Base-by-base conservation (phyloP, 1,140 invertebrate species). In the Zaprionus lachaisei region DNA sequence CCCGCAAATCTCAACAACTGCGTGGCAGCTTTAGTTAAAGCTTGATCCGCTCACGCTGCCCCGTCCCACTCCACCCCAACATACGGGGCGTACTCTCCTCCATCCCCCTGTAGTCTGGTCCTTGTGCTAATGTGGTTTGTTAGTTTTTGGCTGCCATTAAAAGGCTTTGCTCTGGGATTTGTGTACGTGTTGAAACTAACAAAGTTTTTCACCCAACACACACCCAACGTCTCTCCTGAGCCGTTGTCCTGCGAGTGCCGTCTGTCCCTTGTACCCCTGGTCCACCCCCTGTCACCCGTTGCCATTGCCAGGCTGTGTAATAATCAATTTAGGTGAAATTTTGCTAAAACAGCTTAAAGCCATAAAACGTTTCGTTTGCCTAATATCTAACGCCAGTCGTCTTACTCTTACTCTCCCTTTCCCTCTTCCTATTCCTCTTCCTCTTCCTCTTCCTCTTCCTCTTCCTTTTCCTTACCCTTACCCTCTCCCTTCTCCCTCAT, bases 141-240 rank as follows among this genome's bases (percentile, higher is more conserved):
- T 87, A 89, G 83, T 87, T 89, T 81, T 87, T 89, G 81, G 81
- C 71, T 81, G 84, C 81, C 85, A 89, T 89, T 89, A 89, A 90
- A 89, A 85, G 84, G 84, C 85, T 89, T 89, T 90, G 85, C 83
- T 80, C 74, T 84, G 85, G 84, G 85, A 90, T 89, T 89, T 89
- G 85, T 90, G 81, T 90, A 89, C 84, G 84, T 90, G 84, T 89
- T 89, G 84, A 89, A 89, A 85, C 80, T 89, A 85, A 81, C 81
- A 90, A 89, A 81, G 72, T 87, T 83, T 70, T 54, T 63, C 31
- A 28, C 24, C 61, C 11, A 12, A 6, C 57, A 44, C 49, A 55
- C 65, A 41, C 44, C 14, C 44, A 3, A n/a, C 44, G 56, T n/a
- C 5, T 26, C 14, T 34, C 11, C 44, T 28, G 14, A 17, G 41